Percentiles rank a stretch among this genome's conserved stretches.
These are phyloP conservation scores for Rhyacichthys aspro DNA, from an alignment of 2,797 vertebrate species.

Conservation along the genomic window DNA sequence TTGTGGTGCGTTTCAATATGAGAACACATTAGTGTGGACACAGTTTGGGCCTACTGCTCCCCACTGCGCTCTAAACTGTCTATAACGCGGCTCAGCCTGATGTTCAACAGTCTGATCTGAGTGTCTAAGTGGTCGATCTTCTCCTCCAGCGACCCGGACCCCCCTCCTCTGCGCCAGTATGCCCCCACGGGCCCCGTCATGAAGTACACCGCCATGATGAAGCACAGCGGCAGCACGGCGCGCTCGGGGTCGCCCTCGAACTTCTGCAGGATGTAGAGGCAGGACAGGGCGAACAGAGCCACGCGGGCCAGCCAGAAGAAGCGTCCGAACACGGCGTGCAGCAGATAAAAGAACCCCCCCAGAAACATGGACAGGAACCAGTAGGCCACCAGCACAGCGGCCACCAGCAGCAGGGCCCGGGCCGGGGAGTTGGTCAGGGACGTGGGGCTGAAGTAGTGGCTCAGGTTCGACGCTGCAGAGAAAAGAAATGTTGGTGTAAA, in stretches of 20 bases:
- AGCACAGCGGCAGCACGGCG: conserved; percentile 90
- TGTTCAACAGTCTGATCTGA: conserved; percentile 94
- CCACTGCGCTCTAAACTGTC: conserved; percentile 87
- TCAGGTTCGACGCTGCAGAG: conserved; percentile 81
- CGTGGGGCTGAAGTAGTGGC: conserved; percentile 91
- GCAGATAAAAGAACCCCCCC: conserved; percentile 89
- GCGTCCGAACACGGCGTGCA: conserved; percentile 90
- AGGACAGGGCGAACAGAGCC: conserved; percentile 89
- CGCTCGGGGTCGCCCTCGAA: conserved; percentile 93
- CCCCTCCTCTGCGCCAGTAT: conserved; percentile 87
- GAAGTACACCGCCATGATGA: conserved; percentile 94
- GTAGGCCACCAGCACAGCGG: conserved; percentile 88
- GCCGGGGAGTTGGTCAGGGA: conserved; percentile 89
- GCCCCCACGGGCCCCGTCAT: conserved; percentile 93
- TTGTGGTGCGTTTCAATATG: conserved; percentile 6
- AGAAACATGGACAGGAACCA: conserved; percentile 94
- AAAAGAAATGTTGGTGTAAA: not conserved
- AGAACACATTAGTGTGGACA: not conserved
- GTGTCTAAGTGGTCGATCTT: conserved; percentile 96
- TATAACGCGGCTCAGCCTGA: conserved; percentile 92
- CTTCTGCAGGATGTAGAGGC: conserved; percentile 97
- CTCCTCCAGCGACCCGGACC: conserved; percentile 87
- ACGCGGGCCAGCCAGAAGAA: conserved; percentile 94
- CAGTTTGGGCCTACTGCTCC: conserved; percentile 79
- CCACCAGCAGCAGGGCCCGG: conserved; percentile 87